Evolutionary conservation across 1,140 invertebrate species (phyloP), one percentile per base, ranked within the genome.

Genomic region (Heliothis virescens): DNA sequence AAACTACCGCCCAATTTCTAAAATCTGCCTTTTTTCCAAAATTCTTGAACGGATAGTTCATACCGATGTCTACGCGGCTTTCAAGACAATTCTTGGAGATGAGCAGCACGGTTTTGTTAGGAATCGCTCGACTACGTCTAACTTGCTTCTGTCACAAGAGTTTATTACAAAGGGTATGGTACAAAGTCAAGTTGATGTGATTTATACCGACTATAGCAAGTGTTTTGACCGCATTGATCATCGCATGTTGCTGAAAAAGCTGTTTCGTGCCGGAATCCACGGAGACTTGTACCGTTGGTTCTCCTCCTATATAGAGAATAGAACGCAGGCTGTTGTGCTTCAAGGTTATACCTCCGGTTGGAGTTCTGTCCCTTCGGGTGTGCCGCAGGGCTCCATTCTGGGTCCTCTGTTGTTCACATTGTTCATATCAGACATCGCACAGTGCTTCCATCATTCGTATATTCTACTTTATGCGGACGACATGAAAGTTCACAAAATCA

Each of bases 21-120:
- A 85, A 60, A 57, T 86, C 21, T 86, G 83, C 48, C 11, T 86
- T 1, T 82, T 88, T 74, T 80, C 82, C 0, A 88, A 88, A 79
- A 34, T 83, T 26, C 55, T 86, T 11, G 85, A 88, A 60, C 59
- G 72, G 57, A 55, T 86, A 7, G 79, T 86, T 50, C 75, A 80
- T 67, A 29, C 48, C 47, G 21, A 80, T 50, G 79, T 80, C 5
- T 80, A 80, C n/a, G n/a, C 48, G n/a, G 53, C 60, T 2, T 12
- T 80, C 5, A 15, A 63, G 18, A 34, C n/a, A 34, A 34, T 34
- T 34, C 29, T 34, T 34, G 29, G 29, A 1, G 29, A 34, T 34
- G 29, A 34, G 29, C 29, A 34, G 52, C 52, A 53, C 52, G 52
- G 52, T 53, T 53, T 53, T 53, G 52, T 53, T 53, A 53, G 12